Conservation (phyloP, 2,113 vertebrate species). For the Leucoraja erinaceus region DNA sequence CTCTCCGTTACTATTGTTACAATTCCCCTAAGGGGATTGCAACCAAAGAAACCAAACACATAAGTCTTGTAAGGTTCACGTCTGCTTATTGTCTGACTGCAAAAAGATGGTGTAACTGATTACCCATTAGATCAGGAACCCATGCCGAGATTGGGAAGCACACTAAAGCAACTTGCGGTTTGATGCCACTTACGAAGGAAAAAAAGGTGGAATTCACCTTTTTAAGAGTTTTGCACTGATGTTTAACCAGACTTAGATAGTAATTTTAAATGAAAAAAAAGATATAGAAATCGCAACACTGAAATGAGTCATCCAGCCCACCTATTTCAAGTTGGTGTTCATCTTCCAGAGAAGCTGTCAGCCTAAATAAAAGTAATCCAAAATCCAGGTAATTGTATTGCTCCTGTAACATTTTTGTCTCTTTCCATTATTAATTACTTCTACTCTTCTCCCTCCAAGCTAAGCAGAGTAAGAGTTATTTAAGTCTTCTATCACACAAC, state of each 20-base stretch:
- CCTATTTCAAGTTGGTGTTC: neutral
- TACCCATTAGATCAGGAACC: neutral
- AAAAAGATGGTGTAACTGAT: neutral
- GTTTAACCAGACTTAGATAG: neutral
- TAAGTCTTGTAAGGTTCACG: neutral
- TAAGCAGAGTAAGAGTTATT: no score
- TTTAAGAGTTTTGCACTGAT: neutral
- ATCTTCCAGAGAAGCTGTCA: neutral
- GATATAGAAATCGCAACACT: neutral
- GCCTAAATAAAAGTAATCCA: neutral
- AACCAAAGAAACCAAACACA: neutral
- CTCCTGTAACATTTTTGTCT: neutral
- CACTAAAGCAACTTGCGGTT: neutral
- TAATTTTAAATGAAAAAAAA: neutral
- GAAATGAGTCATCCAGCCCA: neutral
- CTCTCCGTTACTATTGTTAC: slow-evolving; percentile 11
- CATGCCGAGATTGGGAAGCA: neutral
- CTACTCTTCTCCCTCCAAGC: no score
- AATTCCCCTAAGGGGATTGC: neutral
- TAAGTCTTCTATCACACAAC: no score
- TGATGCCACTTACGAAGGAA: neutral
- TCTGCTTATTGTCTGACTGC: neutral
- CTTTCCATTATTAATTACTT: no score
- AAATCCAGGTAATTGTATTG: neutral
- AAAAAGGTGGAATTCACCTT: no score